A percentile compares a stretch with the other conserved stretches of the same genome.
phyloP scores from a whole-genome alignment of 2,888 invertebrate genomes.

The Acanthosepion pharaonis region DNA sequence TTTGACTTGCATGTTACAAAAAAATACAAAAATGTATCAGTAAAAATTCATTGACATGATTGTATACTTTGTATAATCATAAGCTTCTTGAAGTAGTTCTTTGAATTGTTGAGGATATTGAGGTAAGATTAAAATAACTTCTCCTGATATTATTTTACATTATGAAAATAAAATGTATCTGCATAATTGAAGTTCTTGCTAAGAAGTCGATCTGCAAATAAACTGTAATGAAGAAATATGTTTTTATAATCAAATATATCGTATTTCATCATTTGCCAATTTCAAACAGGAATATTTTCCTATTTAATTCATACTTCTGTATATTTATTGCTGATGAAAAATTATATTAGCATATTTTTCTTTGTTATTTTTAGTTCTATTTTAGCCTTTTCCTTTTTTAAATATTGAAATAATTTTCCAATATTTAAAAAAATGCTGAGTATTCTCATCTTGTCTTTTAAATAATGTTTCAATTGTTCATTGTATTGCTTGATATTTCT shows the following conservation, averaged over 20 bases:
- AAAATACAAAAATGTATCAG: neutral
- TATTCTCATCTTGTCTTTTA: neutral
- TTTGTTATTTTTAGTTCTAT: neutral
- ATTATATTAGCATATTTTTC: slow-evolving; percentile 16
- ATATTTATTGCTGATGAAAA: slow-evolving; percentile 33
- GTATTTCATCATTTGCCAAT: slow-evolving; percentile 12
- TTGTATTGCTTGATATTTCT: neutral
- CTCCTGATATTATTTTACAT: neutral
- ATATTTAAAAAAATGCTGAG: neutral
- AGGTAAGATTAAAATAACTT: slow-evolving; percentile 33
- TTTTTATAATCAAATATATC: slow-evolving; percentile 33
- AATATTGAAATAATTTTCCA: slow-evolving; percentile 33
- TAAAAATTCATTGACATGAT: slow-evolving; percentile 33
- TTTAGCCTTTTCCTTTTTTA: neutral
- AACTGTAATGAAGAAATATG: neutral
- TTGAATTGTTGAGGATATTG: neutral
- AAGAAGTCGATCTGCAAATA: slow-evolving; percentile 15
- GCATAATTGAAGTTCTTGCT: neutral
- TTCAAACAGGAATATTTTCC: slow-evolving; percentile 33
- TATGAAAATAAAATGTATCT: neutral
- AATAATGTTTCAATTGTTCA: slow-evolving; percentile 15
- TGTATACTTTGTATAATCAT: neutral
- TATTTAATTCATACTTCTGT: neutral
- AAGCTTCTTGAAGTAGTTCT: slow-evolving; percentile 4
- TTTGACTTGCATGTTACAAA: slow-evolving; percentile 4